Base-by-base conservation (phyloP, 1,140 invertebrate genomes). In the Drosophila willistoni region DNA sequence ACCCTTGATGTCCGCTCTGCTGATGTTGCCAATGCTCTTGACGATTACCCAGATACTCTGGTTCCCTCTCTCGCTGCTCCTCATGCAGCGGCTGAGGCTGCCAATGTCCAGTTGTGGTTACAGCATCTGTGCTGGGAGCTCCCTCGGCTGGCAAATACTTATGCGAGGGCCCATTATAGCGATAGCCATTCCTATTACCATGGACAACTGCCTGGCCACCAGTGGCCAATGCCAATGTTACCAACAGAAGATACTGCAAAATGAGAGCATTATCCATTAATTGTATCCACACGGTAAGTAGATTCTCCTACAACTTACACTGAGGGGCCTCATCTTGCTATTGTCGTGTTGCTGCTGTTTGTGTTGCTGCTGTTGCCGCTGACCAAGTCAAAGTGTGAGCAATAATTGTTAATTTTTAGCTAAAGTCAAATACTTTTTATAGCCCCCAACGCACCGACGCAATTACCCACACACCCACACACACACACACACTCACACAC, bases 141-240 rank as follows among this genome's bases (percentile, higher is more conserved):
- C 63, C 73, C 22, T 86, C 76, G 0, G 68, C 73, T 0, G 83
- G 83, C 66, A 87, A 42, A 51, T 87, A 87, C 7, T 87, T 87
- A 47, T 87, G 83, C 1, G 83, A 79, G 0, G 83, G 83, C 7
- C 84, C 83, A 55, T 87, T 89, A 6, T 87, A 87, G 2, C 83
- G 84, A 60, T 87, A 87, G 22, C 84, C 83, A 47, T 77, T 64
- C 4, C 55, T 7, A 64, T 86, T 79, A 12, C 39, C 73, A 7
- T 70, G 73, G 13, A 77, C 73, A 10, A 77, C 73, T 10, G 73
- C 73, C 17, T 77, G 65, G 5, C 76, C 22, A 4, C 76, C 22
- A 4, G 29, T 33, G 29, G 36, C n/a, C 12, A 69, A 2, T 12
- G 66, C 66, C 42, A 77, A 9, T 7, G 64, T 33, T n/a, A 44